Evolutionary conservation across 2,797 vertebrate species (phyloP), one percentile per base, ranked within the genome.

Genomic region (Gallinago stenura): DNA sequence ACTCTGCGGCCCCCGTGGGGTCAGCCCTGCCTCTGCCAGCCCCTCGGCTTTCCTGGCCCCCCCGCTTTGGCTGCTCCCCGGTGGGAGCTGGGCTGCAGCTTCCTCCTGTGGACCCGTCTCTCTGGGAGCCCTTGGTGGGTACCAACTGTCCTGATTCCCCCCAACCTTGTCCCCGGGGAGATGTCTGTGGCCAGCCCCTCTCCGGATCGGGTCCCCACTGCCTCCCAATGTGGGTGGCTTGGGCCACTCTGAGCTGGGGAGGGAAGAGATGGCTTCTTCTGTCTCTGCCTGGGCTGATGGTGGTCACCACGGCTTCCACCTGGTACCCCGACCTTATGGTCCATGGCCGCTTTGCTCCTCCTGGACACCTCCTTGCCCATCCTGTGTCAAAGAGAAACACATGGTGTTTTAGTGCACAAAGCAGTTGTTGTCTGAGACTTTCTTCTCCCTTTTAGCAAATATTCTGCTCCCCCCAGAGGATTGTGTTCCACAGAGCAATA

Each of bases 201-300:
- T 61, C 45, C 3, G 10, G 31, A 4, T 26, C 5, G 1, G 45
- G 33, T 56, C 17, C 43, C 25, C 20, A 0, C 12, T 2, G 1
- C 25, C 33, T 68, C 24, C 60, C 2, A 5, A 2, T 0, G 0
- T 2, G 16, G 9, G 17, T 25, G 30, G 8, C 46, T 81, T 0
- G 0, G 31, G 12, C n/a, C 3, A 12, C 43, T 81, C 31, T 35
- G 61, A 39, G 61, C 31, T 16, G 45, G 30, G 15, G 33, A 58
- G 21, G 28, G 71, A n/a, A 39, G 28, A 28, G 10, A 4, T 30
- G 1, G 6, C 12, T 65, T 17, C 24, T 92, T 15, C 19, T 6
- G 1, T 10, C 58, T 60, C 30, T 91, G 19, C 9, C 51, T 45
- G 8, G 22, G n/a, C 57, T 75, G 58, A 2, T 7, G 25, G 25